Conservation (phyloP, 2,888 invertebrate species). For the Julus scanicus region DNA sequence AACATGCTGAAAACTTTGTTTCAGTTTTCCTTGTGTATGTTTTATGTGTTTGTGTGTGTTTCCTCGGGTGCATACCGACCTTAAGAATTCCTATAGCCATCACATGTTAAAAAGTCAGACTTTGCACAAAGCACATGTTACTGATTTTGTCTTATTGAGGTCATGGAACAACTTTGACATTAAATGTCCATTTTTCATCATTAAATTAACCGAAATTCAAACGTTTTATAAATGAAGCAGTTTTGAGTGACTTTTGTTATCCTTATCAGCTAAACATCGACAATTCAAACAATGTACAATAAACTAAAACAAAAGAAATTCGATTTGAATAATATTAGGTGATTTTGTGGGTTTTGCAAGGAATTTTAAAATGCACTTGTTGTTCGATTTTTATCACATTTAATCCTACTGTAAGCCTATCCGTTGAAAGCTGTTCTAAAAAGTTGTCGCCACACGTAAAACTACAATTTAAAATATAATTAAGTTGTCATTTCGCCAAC, state of each 20-base stretch:
- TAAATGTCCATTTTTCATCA: neutral
- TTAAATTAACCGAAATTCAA: neutral
- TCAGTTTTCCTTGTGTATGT: too few relatives aligned
- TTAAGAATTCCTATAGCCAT: too few relatives aligned
- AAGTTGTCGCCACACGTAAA: conserved; percentile 23
- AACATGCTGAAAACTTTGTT: too few relatives aligned
- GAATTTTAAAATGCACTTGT: conserved; percentile 9
- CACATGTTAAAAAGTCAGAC: too few relatives aligned
- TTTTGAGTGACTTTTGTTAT: neutral
- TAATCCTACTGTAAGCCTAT: neutral
- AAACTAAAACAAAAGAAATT: neutral
- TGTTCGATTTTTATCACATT: neutral
- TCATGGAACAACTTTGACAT: neutral
- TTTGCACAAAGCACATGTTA: too few relatives aligned
- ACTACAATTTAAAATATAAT: conserved; percentile 29
- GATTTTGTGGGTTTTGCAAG: neutral
- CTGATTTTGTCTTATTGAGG: neutral
- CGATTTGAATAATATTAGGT: neutral
- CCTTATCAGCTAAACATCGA: neutral
- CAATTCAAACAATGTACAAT: neutral
- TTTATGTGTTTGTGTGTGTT: too few relatives aligned
- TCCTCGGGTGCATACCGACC: too few relatives aligned
- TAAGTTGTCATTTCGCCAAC: conserved; percentile 38
- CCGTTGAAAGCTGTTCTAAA: neutral
- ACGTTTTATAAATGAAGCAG: neutral